Evolutionary conservation across 2,888 invertebrate species (phyloP), one percentile per base, ranked within the genome.

Genomic region (Ectemnius cavifrons): DNA sequence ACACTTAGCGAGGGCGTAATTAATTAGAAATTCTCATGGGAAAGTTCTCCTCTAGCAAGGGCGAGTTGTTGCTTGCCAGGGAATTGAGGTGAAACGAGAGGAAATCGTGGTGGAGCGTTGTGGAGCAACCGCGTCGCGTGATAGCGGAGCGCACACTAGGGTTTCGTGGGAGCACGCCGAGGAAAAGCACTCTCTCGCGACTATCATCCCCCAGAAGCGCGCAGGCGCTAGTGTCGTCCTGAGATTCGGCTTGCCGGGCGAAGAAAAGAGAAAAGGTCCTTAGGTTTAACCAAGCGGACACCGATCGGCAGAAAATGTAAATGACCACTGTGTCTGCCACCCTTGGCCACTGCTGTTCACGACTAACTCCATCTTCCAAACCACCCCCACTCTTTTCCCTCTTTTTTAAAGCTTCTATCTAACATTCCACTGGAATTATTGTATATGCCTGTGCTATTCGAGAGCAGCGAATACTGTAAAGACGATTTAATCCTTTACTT

Each of bases 111-210:
- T 28, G 57, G 18, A 14, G 37, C 61, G 73, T 66, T 71, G 63
- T 66, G 77, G 75, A 82, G 82, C 82, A 86, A 85, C 88, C 89
- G 87, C 88, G 83, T 87, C 88, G 87, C 87, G 88, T 87, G 88
- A 80, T 84, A 83, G 87, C 89, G 88, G 84, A 83, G 73, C 88
- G 89, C 89, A 86, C 81, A 89, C 89, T 89, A 52, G 52, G 52
- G 88, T 86, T 82, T 70, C 80, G 74, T 75, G 67, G 79, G 71
- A 65, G 75, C 74, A 77, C 79, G 79, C 80, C 61, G 60, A 82
- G 75, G 81, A 80, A 79, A 78, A 83, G 74, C 82, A 81, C 75
- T 77, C 66, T 81, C 77, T 75, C 71, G 71, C 71, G 65, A 64
- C 67, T 79, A 82, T 76, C 78, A 75, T 75, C 73, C 77, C 71